Conservation (phyloP, 2,888 invertebrate genomes). For the Neoascia interrupta region DNA sequence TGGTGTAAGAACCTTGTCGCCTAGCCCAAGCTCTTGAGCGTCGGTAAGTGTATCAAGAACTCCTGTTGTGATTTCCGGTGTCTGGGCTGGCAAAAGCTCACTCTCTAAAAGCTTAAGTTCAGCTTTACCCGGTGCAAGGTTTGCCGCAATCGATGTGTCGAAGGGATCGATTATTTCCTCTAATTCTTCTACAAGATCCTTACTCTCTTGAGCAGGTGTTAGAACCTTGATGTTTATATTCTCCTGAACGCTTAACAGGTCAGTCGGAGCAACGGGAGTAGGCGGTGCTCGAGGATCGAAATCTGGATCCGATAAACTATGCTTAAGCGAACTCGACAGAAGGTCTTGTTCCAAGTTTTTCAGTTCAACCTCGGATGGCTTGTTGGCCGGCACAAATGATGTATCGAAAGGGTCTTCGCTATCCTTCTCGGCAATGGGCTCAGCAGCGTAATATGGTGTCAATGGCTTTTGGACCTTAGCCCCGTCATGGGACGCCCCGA, state of each 20-base stretch:
- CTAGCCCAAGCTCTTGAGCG: slow-evolving; percentile 81
- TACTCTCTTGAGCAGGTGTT: slow-evolving; percentile 83
- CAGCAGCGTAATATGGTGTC: slow-evolving; percentile 87
- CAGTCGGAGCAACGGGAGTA: slow-evolving; percentile 77
- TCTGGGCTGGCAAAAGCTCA: slow-evolving; percentile 83
- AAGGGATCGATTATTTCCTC: slow-evolving; percentile 88
- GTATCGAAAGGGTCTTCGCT: slow-evolving; percentile 92
- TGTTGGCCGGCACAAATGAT: slow-evolving; percentile 87
- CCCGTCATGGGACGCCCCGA: slow-evolving; percentile 82
- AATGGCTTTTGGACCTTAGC: slow-evolving; percentile 85
- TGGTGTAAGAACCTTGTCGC: slow-evolving; percentile 86
- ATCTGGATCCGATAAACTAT: slow-evolving; percentile 84
- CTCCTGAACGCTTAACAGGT: slow-evolving; percentile 80
- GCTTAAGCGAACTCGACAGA: slow-evolving; percentile 81
- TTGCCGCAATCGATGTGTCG: slow-evolving; percentile 89
- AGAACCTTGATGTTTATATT: slow-evolving; percentile 86
- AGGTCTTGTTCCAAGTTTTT: slow-evolving; percentile 88
- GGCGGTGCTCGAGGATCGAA: slow-evolving; percentile 81
- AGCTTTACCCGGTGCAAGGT: slow-evolving; percentile 87
- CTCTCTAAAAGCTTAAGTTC: slow-evolving; percentile 89
- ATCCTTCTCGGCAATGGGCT: slow-evolving; percentile 79
- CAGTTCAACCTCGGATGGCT: slow-evolving; percentile 88
- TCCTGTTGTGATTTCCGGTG: slow-evolving; percentile 74
- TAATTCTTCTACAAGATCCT: slow-evolving; percentile 74
- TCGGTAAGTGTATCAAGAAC: slow-evolving; percentile 79